phyloP scores from a whole-genome alignment of 1,140 invertebrate genomes.

The Nylanderia fulva region DNA sequence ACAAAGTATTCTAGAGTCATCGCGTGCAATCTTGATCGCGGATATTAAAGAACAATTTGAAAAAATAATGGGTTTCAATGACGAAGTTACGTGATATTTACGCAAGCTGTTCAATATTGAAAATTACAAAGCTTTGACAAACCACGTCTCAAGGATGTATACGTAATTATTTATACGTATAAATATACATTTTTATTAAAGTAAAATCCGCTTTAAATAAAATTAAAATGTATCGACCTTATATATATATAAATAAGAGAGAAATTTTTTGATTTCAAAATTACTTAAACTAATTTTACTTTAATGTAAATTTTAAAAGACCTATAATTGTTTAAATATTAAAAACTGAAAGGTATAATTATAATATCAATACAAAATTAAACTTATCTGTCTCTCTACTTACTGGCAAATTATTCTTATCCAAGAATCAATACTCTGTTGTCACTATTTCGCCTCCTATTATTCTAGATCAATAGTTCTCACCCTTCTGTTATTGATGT shows the following conservation, averaged over 20 bases:
- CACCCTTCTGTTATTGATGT: constrained; percentile 38
- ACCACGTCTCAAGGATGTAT: background rate
- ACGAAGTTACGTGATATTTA: background rate
- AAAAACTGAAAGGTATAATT: background rate
- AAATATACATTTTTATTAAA: no score
- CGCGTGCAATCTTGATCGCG: background rate
- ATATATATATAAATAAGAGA: background rate
- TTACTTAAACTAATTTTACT: background rate
- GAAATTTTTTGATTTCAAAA: background rate
- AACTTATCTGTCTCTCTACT: background rate
- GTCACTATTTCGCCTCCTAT: background rate
- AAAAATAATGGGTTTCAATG: background rate
- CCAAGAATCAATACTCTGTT: background rate
- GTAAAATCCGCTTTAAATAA: no score
- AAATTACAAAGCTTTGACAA: background rate
- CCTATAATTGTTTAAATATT: background rate
- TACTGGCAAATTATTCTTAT: constrained; percentile 5
- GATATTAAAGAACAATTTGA: background rate
- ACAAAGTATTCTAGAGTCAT: background rate
- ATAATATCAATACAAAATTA: background rate
- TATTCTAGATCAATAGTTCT: constrained; percentile 56
- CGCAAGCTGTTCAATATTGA: background rate
- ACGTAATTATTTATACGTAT: background rate
- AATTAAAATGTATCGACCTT: no score
- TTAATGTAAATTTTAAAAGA: background rate